Evolutionary conservation across 2,888 invertebrate species (phyloP).

Genomic region (Hydroisotoma schaefferi): DNA sequence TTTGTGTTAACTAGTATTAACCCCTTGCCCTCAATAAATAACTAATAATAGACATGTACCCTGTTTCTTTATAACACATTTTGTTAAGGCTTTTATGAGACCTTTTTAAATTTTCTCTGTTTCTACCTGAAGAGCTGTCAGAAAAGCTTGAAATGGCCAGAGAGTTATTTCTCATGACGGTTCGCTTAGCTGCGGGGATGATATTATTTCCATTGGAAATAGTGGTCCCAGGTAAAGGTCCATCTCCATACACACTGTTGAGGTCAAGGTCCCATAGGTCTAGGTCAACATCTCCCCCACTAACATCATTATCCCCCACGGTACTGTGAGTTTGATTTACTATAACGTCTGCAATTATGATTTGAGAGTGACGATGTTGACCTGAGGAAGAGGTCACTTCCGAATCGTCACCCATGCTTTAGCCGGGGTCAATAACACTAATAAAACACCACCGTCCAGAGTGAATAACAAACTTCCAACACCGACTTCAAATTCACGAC

Average conservation of each 20-base stretch:
- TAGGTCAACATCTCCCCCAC: constrained; percentile 67
- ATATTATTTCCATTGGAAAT: constrained; percentile 46
- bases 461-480: constrained; percentile 1
- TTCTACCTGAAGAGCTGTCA: constrained; percentile 49
- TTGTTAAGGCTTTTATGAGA: no score
- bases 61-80: no score
- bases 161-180: constrained; percentile 51
- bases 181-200: constrained; percentile 52
- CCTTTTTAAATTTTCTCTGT: no score
- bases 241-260: constrained; percentile 53
- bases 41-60: no score
- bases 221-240: constrained; percentile 21
- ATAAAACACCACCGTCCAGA: constrained; percentile 6
- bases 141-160: constrained; percentile 55
- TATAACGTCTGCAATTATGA: constrained; percentile 40
- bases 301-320: constrained; percentile 50
- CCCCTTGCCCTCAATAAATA: no score
- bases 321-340: constrained; percentile 29
- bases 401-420: constrained; percentile 58
- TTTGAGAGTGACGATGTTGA: constrained; percentile 25
- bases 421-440: constrained; percentile 9
- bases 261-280: constrained; percentile 75
- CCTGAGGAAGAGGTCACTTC: constrained; percentile 63
- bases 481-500: constrained; percentile 7
- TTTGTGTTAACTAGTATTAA: neutral